phyloP scores from a whole-genome alignment of 1,140 invertebrate genomes.

The Nautilus pompilius region DNA sequence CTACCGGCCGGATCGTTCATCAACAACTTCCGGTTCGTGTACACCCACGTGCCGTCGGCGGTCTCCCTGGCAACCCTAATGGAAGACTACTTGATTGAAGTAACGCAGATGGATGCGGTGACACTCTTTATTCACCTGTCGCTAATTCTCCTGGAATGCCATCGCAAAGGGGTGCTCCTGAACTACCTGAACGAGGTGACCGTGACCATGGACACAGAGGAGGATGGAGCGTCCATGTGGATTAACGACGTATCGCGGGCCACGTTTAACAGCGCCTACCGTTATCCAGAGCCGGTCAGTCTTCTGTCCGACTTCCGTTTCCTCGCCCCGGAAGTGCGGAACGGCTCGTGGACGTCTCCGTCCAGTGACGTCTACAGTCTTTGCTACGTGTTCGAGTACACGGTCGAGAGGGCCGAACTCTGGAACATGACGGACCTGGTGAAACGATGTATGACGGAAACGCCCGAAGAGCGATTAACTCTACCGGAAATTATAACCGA shows the following conservation, averaged over 20 bases:
- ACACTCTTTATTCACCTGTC: not conserved
- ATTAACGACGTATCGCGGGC: not conserved
- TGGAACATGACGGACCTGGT: not conserved
- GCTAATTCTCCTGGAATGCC: not conserved
- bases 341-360: not conserved
- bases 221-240: not conserved
- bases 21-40: not conserved
- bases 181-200: not conserved
- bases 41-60: not conserved
- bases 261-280: not conserved
- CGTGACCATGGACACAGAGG: not conserved
- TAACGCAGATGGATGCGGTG: not conserved
- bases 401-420: not conserved
- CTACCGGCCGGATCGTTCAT: not conserved
- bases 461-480: not conserved
- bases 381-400: not conserved
- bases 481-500: constrained; percentile 1
- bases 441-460: not conserved
- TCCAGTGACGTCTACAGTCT: not conserved
- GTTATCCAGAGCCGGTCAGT: not conserved
- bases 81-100: not conserved
- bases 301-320: not conserved
- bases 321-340: not conserved
- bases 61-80: not conserved
- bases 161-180: not conserved